Percentiles rank a stretch among this genome's conserved stretches.
These are phyloP conservation scores for Ricordea florida DNA, from an alignment of 92 coral and sea anemone genomes.

Conservation along the genomic window DNA sequence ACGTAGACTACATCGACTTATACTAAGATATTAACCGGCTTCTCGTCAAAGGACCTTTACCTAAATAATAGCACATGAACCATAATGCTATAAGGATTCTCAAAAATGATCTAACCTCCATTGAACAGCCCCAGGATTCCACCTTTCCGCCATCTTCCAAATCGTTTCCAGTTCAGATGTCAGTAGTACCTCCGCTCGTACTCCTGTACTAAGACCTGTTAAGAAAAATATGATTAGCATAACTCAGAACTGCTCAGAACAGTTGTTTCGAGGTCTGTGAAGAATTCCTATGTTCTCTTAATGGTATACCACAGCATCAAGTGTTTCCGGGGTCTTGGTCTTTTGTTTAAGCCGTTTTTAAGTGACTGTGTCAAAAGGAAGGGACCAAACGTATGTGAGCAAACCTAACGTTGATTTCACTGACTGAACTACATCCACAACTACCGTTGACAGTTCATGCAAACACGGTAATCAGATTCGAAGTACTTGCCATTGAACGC, in stretches of 20 bases:
- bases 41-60: too few relatives aligned
- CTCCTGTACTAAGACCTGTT: constrained; percentile 40
- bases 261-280: background rate
- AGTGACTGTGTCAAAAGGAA: too few relatives aligned
- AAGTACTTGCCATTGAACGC: constrained; percentile 24
- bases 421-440: background rate
- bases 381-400: too few relatives aligned
- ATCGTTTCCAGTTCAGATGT: constrained; percentile 29
- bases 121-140: constrained; percentile 18
- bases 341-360: too few relatives aligned
- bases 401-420: too few relatives aligned
- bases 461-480: background rate
- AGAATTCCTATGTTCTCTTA: background rate
- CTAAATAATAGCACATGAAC: background rate
- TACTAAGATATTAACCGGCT: too few relatives aligned
- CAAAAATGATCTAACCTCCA: constrained; percentile 61
- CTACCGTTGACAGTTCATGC: background rate
- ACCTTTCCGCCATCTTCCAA: constrained; percentile 44
- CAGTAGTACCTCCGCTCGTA: constrained; percentile 50
- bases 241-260: background rate
- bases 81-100: too few relatives aligned
- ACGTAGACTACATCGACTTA: too few relatives aligned
- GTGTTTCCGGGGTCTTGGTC: too few relatives aligned
- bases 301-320: too few relatives aligned
- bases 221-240: background rate